Evolutionary conservation across 1,140 invertebrate species (phyloP).

Genomic region (Penaeus indicus): DNA sequence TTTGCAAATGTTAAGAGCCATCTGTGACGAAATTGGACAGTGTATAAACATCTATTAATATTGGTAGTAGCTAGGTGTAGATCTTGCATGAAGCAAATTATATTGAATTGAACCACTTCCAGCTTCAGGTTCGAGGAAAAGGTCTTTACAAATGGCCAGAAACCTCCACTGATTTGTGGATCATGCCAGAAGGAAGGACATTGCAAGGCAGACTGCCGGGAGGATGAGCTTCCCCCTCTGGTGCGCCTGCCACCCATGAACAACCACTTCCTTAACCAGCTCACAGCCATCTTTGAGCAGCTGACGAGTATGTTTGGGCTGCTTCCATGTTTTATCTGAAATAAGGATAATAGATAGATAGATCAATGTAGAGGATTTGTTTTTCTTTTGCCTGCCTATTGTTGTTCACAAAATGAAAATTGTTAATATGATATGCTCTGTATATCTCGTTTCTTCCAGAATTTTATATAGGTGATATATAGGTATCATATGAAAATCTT

Average conservation of each 20-base stretch:
- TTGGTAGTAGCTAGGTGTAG: no score
- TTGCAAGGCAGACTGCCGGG: constrained; percentile 73
- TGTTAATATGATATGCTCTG: neutral
- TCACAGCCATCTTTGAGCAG: constrained; percentile 66
- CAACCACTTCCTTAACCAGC: constrained; percentile 60
- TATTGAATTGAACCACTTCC: no score
- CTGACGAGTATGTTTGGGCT: constrained; percentile 43
- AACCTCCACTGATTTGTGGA: constrained; percentile 72
- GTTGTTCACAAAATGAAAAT: constrained; percentile 5
- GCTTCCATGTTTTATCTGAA: neutral
- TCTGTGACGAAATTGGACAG: no score
- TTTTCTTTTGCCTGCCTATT: neutral
- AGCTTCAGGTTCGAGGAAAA: constrained; percentile 50
- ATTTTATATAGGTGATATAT: neutral
- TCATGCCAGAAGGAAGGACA: constrained; percentile 75
- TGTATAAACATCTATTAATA: no score
- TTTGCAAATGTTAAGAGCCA: no score
- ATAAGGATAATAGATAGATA: no score
- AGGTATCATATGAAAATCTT: constrained; percentile 15
- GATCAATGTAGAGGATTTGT: no score
- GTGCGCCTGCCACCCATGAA: constrained; percentile 69
- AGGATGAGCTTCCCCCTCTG: constrained; percentile 72
- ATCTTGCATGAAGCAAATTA: no score
- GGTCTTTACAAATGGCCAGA: constrained; percentile 67
- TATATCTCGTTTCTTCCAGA: no score